Base-by-base conservation (phyloP, 1,140 invertebrate species). In the Homalodisca vitripennis region DNA sequence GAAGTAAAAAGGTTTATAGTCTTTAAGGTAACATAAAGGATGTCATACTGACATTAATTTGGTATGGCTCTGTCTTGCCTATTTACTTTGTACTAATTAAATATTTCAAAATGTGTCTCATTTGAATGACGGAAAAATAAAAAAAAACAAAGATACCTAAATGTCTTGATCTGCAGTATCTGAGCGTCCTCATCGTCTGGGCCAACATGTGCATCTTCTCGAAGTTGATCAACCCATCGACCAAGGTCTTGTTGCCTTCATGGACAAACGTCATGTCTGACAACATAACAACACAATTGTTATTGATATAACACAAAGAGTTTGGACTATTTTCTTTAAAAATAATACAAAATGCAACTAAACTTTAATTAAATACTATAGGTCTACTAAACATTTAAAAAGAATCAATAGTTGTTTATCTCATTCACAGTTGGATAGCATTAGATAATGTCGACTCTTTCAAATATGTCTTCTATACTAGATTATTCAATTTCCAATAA, bases 191-290 rank as follows among this genome's bases (percentile, higher is more conserved):
- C 81, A 94, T 84, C 0, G 91, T 92, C 78, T 93, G 89, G 24
- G 91, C 91, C 74, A 94, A 83, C 90, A 94, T 92, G 77, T 94
- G 92, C 92, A 95, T 95, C 82, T 95, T 95, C 79, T 95, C 92
- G 81, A 94, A 95, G 78, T 94, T 95, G 27, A 95, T 89, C 47
- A 95, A 79, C 12, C 89, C 89, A 77, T 93, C 91, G 71, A 92
- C 83, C 73, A 88, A 89, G 1, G 92, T 94, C 78, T 93, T 92
- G 78, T 94, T 95, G n/a, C 92, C 93, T 80, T 94, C 92, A 78
- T 95, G 91, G 14, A 91, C 91, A 76, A 95, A 95, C 26, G 92
- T 93, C 88, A 95, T 91, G 79, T 95, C 88, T 86, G 75, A 26
- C 75, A 77, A 2, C 30, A 71, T 53, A 66, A 68, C 62, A 60